These are phyloP conservation scores for Hiodon alosoides DNA, from an alignment of 2,113 vertebrate genomes.

Conservation along the genomic window DNA sequence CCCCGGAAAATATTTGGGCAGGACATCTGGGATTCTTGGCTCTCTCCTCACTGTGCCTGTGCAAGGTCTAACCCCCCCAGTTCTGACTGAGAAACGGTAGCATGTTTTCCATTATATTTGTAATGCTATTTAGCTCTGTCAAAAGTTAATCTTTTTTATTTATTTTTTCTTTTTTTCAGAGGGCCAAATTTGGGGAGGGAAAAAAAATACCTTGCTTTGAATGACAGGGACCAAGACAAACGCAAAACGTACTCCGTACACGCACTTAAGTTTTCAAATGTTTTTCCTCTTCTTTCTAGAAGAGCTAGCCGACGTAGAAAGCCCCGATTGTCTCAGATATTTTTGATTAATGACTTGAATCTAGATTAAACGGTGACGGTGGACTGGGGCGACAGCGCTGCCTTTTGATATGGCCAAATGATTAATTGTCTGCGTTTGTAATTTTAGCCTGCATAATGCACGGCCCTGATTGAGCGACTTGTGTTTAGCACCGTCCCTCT, in stretches of 20 bases:
- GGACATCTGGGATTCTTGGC: slow-evolving; percentile 13
- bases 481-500: not conserved
- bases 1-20: not conserved
- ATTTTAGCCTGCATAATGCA: not conserved
- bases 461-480: not conserved
- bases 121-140: not conserved
- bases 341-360: slow-evolving; percentile 6
- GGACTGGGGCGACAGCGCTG: slow-evolving; percentile 15
- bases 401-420: slow-evolving; percentile 6
- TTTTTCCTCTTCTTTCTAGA: not conserved
- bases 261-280: not conserved
- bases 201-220: slow-evolving; percentile 7
- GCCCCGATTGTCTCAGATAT: slow-evolving; percentile 7
- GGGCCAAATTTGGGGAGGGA: not conserved
- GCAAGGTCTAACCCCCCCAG: not conserved
- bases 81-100: not conserved
- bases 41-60: not conserved
- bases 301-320: not conserved
- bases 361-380: slow-evolving; percentile 9
- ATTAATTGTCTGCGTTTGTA: slow-evolving; percentile 13
- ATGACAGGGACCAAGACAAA: not conserved
- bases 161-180: not conserved
- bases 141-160: not conserved
- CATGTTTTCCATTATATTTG: not conserved
- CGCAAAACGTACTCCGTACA: not conserved